Percentiles rank a stretch among this genome's conserved stretches.
Evolutionary conservation across 2,888 invertebrate species (phyloP).

Genomic region (Oscheius sp.): DNA sequence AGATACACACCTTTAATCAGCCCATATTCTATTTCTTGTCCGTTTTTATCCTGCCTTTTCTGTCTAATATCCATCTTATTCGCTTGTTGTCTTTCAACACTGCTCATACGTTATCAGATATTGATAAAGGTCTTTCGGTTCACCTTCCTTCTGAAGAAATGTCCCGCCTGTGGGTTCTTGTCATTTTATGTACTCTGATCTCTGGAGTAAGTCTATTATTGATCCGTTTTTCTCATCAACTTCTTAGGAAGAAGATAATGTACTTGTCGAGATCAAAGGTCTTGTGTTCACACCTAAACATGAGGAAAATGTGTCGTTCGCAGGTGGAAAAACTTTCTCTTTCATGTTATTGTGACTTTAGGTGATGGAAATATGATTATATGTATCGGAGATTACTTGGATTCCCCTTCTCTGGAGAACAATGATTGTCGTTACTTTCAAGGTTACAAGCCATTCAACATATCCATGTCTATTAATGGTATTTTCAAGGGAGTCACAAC

Average conservation of each 20-base stretch:
- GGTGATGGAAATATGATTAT: background rate
- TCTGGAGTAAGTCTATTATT: too few relatives aligned
- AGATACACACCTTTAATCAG: background rate
- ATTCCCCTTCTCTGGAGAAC: constrained; percentile 2
- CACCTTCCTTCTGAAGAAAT: too few relatives aligned
- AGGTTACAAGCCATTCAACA: constrained; percentile 1
- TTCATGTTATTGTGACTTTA: background rate
- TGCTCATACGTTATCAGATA: too few relatives aligned
- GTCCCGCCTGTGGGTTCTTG: too few relatives aligned
- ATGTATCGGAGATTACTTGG: constrained; percentile 1
- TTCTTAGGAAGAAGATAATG: background rate
- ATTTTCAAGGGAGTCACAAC: too few relatives aligned
- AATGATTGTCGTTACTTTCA: constrained; percentile 7
- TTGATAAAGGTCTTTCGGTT: too few relatives aligned
- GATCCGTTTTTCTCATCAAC: too few relatives aligned
- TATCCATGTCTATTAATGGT: background rate
- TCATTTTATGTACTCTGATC: too few relatives aligned
- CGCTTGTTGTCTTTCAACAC: too few relatives aligned
- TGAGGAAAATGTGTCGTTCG: background rate
- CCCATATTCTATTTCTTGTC: too few relatives aligned
- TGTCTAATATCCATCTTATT: too few relatives aligned
- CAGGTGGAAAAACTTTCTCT: background rate
- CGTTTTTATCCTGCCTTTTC: too few relatives aligned
- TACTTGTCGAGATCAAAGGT: background rate
- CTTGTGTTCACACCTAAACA: background rate